phyloP scores from a whole-genome alignment of 1,140 invertebrate species.

The Drosophila ercepeae region DNA sequence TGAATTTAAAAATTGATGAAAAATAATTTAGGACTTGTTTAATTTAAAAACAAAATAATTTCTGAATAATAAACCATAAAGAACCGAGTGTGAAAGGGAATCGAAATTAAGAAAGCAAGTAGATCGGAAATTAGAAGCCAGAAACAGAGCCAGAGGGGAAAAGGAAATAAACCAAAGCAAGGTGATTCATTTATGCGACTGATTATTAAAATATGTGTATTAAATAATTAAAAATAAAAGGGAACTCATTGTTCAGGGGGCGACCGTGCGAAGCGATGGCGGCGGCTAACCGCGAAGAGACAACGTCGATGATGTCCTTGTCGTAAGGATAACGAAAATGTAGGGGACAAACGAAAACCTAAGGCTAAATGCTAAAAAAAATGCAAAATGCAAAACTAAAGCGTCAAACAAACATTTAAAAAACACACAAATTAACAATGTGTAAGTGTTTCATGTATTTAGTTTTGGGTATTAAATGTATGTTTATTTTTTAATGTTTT shows the following conservation, averaged over 20 bases:
- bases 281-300: neutral
- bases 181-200: conserved; percentile 82
- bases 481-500: neutral
- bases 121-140: neutral
- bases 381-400: conserved; percentile 1
- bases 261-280: neutral
- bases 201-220: conserved; percentile 78
- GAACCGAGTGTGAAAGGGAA: conserved; percentile 1
- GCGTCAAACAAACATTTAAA: neutral
- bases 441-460: conserved; percentile 22
- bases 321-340: conserved; percentile 27
- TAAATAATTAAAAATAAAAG: conserved; percentile 44
- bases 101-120: neutral
- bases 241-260: neutral
- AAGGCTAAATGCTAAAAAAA: neutral
- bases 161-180: conserved; percentile 56
- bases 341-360: conserved; percentile 30
- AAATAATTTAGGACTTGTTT: too few species aligned
- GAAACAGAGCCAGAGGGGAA: conserved; percentile 12
- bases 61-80: neutral
- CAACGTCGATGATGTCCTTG: conserved; percentile 25
- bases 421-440: neutral
- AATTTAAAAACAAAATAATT: neutral
- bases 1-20: too few species aligned
- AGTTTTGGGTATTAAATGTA: conserved; percentile 19